Conservation (phyloP, 2,113 vertebrate species). For the Coptodon bakossiorum region DNA sequence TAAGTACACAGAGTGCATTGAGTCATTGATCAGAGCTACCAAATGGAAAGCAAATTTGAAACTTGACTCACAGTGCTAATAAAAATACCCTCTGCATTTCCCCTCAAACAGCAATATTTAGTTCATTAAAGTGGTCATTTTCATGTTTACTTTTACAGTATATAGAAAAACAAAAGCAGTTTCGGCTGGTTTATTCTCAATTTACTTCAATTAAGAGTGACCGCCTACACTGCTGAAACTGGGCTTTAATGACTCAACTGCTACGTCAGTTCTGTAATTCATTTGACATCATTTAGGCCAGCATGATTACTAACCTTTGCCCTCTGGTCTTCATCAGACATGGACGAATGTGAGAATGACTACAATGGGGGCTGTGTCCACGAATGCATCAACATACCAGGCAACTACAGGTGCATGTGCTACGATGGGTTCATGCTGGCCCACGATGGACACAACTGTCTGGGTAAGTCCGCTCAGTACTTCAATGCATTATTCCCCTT, state of each 20-base stretch:
- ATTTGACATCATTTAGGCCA: not conserved
- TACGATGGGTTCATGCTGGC: conserved; percentile 97
- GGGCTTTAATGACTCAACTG: not conserved
- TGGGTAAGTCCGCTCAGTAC: conserved; percentile 76
- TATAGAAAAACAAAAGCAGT: not conserved
- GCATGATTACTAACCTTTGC: not conserved
- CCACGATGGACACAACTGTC: conserved; percentile 94
- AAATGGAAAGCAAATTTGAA: not conserved
- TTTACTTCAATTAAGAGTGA: not conserved
- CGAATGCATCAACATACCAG: conserved; percentile 96
- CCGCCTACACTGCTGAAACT: not conserved
- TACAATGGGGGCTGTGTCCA: conserved; percentile 97
- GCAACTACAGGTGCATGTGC: conserved; percentile 96
- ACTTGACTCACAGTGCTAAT: not conserved
- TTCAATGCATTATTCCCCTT: not conserved
- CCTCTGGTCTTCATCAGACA: conserved; percentile 74
- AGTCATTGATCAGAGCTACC: not conserved
- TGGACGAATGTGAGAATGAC: conserved; percentile 96
- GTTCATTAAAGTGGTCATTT: not conserved
- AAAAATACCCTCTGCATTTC: not conserved
- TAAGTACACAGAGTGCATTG: not conserved
- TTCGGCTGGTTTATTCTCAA: not conserved
- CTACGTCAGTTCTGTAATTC: not conserved
- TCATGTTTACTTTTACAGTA: not conserved
- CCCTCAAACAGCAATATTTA: not conserved